Evolutionary conservation across 2,113 vertebrate genomes (phyloP).

Genomic region (Meles meles): DNA sequence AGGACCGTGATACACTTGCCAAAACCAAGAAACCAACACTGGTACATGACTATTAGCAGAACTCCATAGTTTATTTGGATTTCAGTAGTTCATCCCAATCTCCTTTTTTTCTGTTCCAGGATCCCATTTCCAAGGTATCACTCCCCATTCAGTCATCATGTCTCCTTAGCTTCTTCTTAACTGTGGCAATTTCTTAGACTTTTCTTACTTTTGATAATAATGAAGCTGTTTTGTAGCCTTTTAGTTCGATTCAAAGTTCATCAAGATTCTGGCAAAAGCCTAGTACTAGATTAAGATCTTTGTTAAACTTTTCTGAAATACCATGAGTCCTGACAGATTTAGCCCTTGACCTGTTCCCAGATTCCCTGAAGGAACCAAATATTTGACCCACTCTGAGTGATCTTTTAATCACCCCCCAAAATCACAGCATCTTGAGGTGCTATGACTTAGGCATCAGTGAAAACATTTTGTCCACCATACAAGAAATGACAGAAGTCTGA

Average conservation of each 20-base stretch:
- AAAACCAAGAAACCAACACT: not conserved
- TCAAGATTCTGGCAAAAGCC: not conserved
- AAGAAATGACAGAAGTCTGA: not conserved
- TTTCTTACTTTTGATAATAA: not conserved
- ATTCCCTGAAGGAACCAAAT: not conserved
- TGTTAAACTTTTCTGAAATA: constrained; percentile 13
- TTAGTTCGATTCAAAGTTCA: not conserved
- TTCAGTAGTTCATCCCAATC: not conserved
- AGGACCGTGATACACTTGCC: not conserved
- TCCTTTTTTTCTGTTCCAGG: not conserved
- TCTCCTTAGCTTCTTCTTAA: not conserved
- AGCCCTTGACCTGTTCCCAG: not conserved
- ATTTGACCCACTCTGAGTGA: not conserved
- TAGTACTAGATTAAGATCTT: constrained; percentile 17
- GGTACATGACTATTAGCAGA: not conserved
- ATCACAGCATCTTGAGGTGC: not conserved
- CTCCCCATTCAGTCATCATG: not conserved
- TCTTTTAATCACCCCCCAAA: not conserved
- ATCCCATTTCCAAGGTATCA: not conserved
- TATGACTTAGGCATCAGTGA: not conserved
- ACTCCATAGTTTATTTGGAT: not conserved
- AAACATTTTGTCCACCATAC: not conserved
- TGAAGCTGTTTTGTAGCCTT: not conserved
- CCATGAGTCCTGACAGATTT: not conserved
- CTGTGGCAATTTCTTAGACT: not conserved